Evolutionary conservation across 2,888 invertebrate species (phyloP), one percentile per base, ranked within the genome.

Genomic region (Andrena chrysosceles): DNA sequence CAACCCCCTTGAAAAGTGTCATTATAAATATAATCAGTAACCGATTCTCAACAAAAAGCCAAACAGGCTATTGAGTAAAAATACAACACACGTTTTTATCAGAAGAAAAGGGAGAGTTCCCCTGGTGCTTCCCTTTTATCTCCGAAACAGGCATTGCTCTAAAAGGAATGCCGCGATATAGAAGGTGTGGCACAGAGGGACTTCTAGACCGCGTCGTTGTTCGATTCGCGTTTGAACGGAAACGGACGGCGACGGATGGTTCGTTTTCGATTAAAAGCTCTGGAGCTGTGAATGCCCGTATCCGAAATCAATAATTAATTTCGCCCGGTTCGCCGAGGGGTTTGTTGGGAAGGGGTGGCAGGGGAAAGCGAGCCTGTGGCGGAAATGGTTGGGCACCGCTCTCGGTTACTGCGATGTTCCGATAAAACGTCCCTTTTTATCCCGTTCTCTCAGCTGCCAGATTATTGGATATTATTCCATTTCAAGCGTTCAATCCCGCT

Each of bases 401-500:
- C 86, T 85, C 79, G 84, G 85, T 86, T 86, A 89, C 93, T 93
- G 93, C 90, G 93, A 92, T 93, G 90, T 86, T 83, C 89, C 91
- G 93, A 93, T 93, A 93, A 93, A 92, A 91, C 91, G 89, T 92
- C 91, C 92, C 91, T 91, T 93, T 93, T 92, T 92, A 91, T 91
- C 91, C 90, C 89, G 85, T 87, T 88, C 90, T 87, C 87, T 85
- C 85, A 86, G 86, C 88, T 84, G 88, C 90, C 91, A 92, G 93
- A 93, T 94, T 93, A 94, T 93, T 93, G 94, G 93, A 93, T 94
- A 94, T 94, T 93, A 93, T 93, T 94, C 93, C 93, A 93, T 94
- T 94, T 93, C 93, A 92, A 93, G 93, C 93, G 92, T 93, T 94
- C 94, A 94, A 94, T 93, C 93, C 93, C 91, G 90, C 90, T 90